These are phyloP conservation scores for Epinotia demarniana DNA, from an alignment of 2,888 invertebrate genomes.

Conservation along the genomic window DNA sequence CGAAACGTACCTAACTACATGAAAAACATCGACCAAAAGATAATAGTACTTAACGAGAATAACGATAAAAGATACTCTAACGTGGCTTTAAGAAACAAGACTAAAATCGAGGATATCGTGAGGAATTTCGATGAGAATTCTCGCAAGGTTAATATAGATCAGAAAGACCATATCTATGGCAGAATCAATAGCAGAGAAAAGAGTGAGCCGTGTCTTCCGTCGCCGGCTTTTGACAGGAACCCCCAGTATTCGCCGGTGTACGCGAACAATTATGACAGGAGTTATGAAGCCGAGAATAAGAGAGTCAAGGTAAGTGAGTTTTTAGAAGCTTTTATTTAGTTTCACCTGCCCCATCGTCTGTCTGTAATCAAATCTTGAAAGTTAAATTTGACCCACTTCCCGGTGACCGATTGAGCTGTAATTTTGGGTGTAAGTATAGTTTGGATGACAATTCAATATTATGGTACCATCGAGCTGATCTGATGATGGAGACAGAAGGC, in stretches of 20 bases:
- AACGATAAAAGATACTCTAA: conserved; percentile 78
- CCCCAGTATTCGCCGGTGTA: conserved; percentile 78
- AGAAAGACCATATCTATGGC: conserved; percentile 74
- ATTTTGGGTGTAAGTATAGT: too few species aligned
- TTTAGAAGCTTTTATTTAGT: too few species aligned
- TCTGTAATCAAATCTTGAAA: too few species aligned
- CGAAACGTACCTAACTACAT: conserved; percentile 86
- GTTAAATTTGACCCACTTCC: too few species aligned
- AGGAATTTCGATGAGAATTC: conserved; percentile 80
- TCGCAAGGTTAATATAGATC: conserved; percentile 73
- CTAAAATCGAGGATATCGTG: conserved; percentile 78
- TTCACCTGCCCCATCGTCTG: too few species aligned
- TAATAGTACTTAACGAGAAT: conserved; percentile 71
- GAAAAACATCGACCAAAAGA: conserved; percentile 81
- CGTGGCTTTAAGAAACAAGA: conserved; percentile 73
- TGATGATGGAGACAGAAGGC: too few species aligned
- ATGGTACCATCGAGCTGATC: too few species aligned
- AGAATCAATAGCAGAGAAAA: conserved; percentile 63
- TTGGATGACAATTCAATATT: too few species aligned
- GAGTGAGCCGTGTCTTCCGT: conserved; percentile 55
- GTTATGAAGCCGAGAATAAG: conserved; percentile 75
- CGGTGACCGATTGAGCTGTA: too few species aligned
- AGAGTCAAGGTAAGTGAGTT: conserved; percentile 70
- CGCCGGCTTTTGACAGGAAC: conserved; percentile 71
- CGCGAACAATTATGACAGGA: conserved; percentile 71